A percentile compares a stretch with the other conserved stretches of the same genome.
phyloP scores from a whole-genome alignment of 1,140 invertebrate genomes.

The Halyomorpha halys region DNA sequence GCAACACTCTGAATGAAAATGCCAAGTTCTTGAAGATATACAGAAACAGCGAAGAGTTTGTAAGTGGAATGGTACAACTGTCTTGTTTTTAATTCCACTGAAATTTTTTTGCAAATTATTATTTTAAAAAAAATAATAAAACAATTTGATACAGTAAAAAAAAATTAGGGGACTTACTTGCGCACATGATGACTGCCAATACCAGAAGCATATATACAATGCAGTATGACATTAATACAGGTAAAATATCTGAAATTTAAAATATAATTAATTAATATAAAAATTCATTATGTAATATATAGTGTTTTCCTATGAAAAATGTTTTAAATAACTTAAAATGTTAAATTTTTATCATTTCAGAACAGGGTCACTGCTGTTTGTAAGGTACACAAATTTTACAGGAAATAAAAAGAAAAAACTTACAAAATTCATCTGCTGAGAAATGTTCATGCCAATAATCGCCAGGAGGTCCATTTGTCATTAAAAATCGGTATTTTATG shows the following conservation, averaged over 20 bases:
- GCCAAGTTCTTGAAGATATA: constrained; percentile 52
- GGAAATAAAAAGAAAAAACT: too few relatives aligned
- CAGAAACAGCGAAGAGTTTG: constrained; percentile 67
- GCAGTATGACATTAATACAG: constrained; percentile 51
- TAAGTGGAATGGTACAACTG: constrained; percentile 80
- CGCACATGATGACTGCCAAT: constrained; percentile 50
- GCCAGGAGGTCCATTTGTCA: constrained; percentile 69
- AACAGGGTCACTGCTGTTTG: too few relatives aligned
- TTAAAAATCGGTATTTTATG: constrained; percentile 32
- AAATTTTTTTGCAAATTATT: constrained; percentile 30
- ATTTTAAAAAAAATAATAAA: neutral
- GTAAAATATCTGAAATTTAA: constrained; percentile 56
- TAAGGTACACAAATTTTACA: neutral
- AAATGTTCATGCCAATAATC: constrained; percentile 78
- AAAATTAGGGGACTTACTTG: constrained; percentile 34
- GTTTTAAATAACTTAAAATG: too few relatives aligned
- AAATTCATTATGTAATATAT: too few relatives aligned
- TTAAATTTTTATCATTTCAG: too few relatives aligned
- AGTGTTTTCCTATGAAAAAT: too few relatives aligned
- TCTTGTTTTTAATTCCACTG: constrained; percentile 57
- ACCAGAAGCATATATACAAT: constrained; percentile 53
- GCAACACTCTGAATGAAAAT: constrained; percentile 53
- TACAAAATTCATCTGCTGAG: constrained; percentile 87
- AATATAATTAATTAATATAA: neutral
- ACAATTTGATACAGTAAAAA: constrained; percentile 3